Base-by-base conservation (phyloP, 2,888 invertebrate genomes). In the Sisyra terminalis region DNA sequence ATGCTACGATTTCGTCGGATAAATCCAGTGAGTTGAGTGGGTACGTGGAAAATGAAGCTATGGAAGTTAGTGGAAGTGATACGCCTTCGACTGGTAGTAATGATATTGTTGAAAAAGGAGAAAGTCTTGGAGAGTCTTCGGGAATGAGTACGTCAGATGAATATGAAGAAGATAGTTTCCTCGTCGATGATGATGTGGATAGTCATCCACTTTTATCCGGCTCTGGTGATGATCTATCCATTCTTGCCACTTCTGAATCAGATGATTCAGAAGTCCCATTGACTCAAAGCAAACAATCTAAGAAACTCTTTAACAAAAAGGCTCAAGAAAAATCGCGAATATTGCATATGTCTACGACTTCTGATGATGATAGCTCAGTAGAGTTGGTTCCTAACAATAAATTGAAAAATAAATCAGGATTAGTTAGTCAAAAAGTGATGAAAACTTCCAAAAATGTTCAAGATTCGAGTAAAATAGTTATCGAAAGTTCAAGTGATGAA, bases 171-270 rank as follows among this genome's bases (percentile, higher is more conserved):
- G 42, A 35, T 18, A 29, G 29, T 8, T 15, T 24, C 14, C 6
- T 8, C 8, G 32, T 13, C 13, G 34, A 32, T n/a, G 11, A 18
- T 4, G n/a, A 13, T 9, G 5, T 6, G 9, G 40, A 40, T n/a
- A n/a, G n/a, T n/a, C n/a, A n/a, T n/a, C n/a, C 15, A 42, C 17
- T 42, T 10, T 34, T 42, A 16, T 42, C 42, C 10, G 42, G 42
- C 10, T 34, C 42, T 24, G 42, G 42, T 3, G 42, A 42, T 18
- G 42, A 42, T 42, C 17, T 42, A 8, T 17, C 34, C 11, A 9
- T 3, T n/a, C n/a, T n/a, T n/a, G n/a, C n/a, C n/a, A n/a, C n/a
- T n/a, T n/a, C n/a, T n/a, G n/a, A n/a, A n/a, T 35, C 34, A 3
- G 34, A 32, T 2, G 29, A 39, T 29, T 11, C 14, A 17, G n/a